Conservation (phyloP, 2,888 invertebrate genomes). For the Danaus chrysippus region DNA sequence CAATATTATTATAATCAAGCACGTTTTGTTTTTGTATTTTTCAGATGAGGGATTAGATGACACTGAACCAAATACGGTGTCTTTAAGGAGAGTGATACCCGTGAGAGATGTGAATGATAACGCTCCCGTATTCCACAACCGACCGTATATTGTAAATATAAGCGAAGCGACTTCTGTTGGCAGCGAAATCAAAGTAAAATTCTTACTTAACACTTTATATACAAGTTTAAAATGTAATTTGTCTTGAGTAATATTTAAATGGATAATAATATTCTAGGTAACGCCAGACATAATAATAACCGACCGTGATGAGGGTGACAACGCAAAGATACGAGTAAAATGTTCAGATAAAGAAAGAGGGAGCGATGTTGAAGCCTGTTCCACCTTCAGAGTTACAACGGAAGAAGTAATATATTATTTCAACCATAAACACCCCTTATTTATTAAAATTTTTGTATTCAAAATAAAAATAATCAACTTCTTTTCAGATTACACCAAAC, state of each 20-base stretch:
- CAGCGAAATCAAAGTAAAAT: constrained; percentile 76
- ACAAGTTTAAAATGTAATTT: not conserved
- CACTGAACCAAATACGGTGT: constrained; percentile 88
- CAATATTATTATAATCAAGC: not conserved
- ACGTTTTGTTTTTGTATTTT: constrained; percentile 28
- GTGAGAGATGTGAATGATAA: constrained; percentile 91
- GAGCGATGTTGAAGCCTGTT: constrained; percentile 83
- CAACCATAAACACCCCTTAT: not conserved
- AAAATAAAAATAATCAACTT: not conserved
- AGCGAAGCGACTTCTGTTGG: constrained; percentile 84
- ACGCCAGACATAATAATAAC: constrained; percentile 81
- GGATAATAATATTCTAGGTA: constrained; percentile 46
- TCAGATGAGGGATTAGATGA: constrained; percentile 84
- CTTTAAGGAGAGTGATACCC: constrained; percentile 86
- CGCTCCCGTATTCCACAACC: constrained; percentile 84
- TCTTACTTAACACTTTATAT: constrained; percentile 1
- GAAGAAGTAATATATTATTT: constrained; percentile 45
- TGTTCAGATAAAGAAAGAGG: constrained; percentile 80
- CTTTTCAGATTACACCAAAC: constrained; percentile 80
- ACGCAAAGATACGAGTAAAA: constrained; percentile 83
- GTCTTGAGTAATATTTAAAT: not conserved
- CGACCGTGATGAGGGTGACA: constrained; percentile 85
- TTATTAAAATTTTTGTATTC: not conserved
- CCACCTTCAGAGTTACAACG: constrained; percentile 83
- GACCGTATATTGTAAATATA: constrained; percentile 85